Evolutionary conservation across 2,888 invertebrate genomes (phyloP).

Genomic region (Trimorus sp.): DNA sequence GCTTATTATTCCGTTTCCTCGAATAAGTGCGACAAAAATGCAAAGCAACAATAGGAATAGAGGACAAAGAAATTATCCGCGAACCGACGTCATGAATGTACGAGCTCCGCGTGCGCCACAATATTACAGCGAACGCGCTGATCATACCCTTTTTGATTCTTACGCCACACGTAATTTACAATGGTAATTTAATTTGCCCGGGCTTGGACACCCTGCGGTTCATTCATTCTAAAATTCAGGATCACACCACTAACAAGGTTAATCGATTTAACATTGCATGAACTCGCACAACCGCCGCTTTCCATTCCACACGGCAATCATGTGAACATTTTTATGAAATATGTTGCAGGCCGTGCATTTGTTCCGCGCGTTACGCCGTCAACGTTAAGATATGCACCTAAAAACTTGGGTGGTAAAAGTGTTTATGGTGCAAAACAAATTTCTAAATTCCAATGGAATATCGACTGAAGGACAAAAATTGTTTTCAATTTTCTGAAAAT

Average conservation of each 20-base stretch:
- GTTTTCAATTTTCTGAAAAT: no score
- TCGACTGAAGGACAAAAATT: no score
- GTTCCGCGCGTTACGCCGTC: not conserved
- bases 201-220: constrained; percentile 47
- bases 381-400: no score
- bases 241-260: constrained; percentile 52
- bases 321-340: constrained; percentile 28
- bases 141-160: constrained; percentile 48
- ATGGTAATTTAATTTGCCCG: constrained; percentile 63
- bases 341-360: constrained; percentile 1
- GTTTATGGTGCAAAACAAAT: not conserved
- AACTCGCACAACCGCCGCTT: not conserved
- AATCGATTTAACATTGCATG: constrained; percentile 65
- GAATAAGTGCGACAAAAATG: constrained; percentile 4
- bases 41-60: constrained; percentile 22
- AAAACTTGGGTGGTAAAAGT: no score
- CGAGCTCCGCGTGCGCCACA: constrained; percentile 7
- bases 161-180: constrained; percentile 48
- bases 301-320: constrained; percentile 10
- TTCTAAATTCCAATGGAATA: no score
- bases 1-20: no score
- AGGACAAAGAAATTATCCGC: constrained; percentile 34
- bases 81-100: constrained; percentile 26
- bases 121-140: constrained; percentile 14
- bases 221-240: constrained; percentile 61